phyloP scores from a whole-genome alignment of 23 tunicate genomes.

The Trididemnum miniatum region DNA sequence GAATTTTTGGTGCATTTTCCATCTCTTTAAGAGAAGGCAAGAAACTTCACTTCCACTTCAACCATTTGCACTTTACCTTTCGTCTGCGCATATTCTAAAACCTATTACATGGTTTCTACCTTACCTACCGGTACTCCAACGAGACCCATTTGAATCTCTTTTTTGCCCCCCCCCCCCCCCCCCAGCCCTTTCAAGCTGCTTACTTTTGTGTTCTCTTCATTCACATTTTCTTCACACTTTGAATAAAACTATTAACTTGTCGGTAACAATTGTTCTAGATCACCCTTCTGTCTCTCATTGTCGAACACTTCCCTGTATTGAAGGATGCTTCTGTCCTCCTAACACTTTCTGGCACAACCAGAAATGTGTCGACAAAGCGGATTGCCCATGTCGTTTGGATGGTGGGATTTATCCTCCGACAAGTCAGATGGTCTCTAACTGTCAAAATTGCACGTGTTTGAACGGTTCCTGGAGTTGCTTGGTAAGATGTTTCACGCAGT shows the following conservation, averaged over 20 bases:
- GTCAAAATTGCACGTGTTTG: constrained; percentile 67
- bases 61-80: no score
- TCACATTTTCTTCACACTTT: no score
- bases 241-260: neutral
- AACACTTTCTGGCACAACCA: constrained; percentile 55
- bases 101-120: no score
- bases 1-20: no score
- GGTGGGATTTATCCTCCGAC: constrained; percentile 60
- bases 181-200: no score
- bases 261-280: neutral
- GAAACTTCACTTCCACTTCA: no score
- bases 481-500: constrained; percentile 35
- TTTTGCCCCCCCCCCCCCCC: no score
- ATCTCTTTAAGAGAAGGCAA: no score
- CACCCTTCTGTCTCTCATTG: constrained; percentile 11
- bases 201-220: no score
- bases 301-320: constrained; percentile 52
- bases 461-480: constrained; percentile 62
- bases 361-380: constrained; percentile 36
- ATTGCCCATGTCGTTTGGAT: constrained; percentile 67
- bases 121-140: no score
- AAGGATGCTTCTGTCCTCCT: constrained; percentile 81
- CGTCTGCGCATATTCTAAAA: no score
- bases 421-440: constrained; percentile 30
- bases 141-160: no score